Conservation (phyloP, 2,113 vertebrate species). For the Engystomops pustulosus region DNA sequence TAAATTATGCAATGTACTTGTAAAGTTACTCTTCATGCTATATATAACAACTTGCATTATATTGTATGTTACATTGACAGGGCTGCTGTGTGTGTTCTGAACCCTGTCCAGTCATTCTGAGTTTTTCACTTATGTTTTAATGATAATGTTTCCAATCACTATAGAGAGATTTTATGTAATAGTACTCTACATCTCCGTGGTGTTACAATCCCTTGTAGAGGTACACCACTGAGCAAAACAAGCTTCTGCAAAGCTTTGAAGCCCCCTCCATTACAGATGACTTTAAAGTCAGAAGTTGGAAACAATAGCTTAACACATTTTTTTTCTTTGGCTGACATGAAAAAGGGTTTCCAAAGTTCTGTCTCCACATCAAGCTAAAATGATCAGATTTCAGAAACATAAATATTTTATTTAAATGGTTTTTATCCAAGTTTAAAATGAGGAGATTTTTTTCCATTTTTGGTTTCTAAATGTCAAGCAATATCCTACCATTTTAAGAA, state of each 20-base stretch:
- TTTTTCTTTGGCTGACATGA: constrained; percentile 44
- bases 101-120: no score
- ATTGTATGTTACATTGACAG: no score
- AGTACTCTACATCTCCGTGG: neutral
- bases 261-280: neutral
- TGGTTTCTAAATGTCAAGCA: constrained; percentile 1
- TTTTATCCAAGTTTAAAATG: constrained; percentile 34
- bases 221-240: constrained; percentile 14
- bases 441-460: constrained; percentile 14
- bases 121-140: constrained; percentile 19
- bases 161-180: neutral
- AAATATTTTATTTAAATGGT: no score
- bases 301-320: constrained; percentile 41
- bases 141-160: neutral
- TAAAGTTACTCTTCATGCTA: no score
- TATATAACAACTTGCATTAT: no score
- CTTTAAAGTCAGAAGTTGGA: constrained; percentile 36
- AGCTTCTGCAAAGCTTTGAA: constrained; percentile 22
- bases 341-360: constrained; percentile 40
- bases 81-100: no score
- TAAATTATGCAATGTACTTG: no score
- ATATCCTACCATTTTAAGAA: constrained; percentile 17
- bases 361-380: constrained; percentile 31
- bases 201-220: neutral
- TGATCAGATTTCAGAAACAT: constrained; percentile 39